Evolutionary conservation across 2,113 vertebrate genomes (phyloP).

Genomic region (Mirza zaza): DNA sequence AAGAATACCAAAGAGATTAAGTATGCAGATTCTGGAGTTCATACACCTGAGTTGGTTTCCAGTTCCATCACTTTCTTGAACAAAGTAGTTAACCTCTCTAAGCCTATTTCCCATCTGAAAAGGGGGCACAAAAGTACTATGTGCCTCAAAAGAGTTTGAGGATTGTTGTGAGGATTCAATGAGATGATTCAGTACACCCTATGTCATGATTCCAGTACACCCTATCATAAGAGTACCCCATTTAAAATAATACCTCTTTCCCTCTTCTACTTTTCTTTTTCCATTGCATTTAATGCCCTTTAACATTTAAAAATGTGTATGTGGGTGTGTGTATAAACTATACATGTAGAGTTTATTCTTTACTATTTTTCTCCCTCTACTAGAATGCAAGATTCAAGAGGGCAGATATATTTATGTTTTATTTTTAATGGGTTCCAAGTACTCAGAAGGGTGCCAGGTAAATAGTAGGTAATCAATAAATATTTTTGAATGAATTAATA

Average conservation of each 20-base stretch:
- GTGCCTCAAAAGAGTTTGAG: not conserved
- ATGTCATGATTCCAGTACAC: not conserved
- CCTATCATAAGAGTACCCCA: not conserved
- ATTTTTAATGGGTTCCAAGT: not conserved
- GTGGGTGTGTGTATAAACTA: not conserved
- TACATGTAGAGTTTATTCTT: not conserved
- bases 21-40: not conserved
- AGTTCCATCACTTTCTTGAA: not conserved
- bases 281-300: not conserved
- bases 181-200: not conserved
- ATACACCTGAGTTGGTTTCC: not conserved
- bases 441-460: not conserved
- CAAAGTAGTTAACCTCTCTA: not conserved
- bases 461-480: not conserved
- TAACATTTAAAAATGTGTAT: not conserved
- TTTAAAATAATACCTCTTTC: not conserved
- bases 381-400: not conserved
- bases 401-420: not conserved
- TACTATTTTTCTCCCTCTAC: not conserved
- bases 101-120: not conserved
- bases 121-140: not conserved
- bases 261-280: not conserved
- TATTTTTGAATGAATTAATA: not conserved
- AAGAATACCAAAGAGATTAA: not conserved
- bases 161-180: not conserved